phyloP scores from a whole-genome alignment of 2,113 vertebrate species.

The Laticauda laticaudata region DNA sequence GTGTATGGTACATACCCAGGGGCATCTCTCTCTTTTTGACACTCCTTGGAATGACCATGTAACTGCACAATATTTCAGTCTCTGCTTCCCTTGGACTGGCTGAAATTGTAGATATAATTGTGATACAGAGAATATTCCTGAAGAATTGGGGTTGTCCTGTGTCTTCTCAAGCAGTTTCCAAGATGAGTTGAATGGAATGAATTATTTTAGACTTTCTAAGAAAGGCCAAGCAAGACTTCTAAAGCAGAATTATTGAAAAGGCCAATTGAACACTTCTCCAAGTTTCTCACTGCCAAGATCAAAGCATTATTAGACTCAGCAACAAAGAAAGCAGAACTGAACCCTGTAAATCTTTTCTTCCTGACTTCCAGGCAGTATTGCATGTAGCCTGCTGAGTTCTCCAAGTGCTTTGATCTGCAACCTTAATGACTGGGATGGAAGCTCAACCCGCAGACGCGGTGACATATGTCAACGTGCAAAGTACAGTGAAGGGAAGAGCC shows the following conservation, averaged over 20 bases:
- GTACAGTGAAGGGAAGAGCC: slow-evolving; percentile 67
- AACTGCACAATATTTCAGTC: not conserved
- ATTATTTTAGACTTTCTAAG: not conserved
- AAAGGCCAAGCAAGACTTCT: not conserved
- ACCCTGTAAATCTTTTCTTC: not conserved
- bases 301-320: not conserved
- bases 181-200: not conserved
- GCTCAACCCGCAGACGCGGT: slow-evolving; percentile 43
- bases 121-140: not conserved
- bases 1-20: not conserved
- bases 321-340: not conserved
- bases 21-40: not conserved
- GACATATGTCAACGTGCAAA: slow-evolving; percentile 72
- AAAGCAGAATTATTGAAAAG: not conserved
- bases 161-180: not conserved
- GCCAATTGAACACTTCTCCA: not conserved
- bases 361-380: slow-evolving; percentile 70
- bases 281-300: too few relatives aligned
- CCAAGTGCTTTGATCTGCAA: slow-evolving; percentile 76
- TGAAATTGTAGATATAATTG: not conserved
- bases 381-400: slow-evolving; percentile 79
- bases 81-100: not conserved
- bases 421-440: slow-evolving; percentile 68
- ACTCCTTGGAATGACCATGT: not conserved
- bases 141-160: not conserved